Base-by-base conservation (phyloP, 1,140 invertebrate species). In the Drosophila cardini region DNA sequence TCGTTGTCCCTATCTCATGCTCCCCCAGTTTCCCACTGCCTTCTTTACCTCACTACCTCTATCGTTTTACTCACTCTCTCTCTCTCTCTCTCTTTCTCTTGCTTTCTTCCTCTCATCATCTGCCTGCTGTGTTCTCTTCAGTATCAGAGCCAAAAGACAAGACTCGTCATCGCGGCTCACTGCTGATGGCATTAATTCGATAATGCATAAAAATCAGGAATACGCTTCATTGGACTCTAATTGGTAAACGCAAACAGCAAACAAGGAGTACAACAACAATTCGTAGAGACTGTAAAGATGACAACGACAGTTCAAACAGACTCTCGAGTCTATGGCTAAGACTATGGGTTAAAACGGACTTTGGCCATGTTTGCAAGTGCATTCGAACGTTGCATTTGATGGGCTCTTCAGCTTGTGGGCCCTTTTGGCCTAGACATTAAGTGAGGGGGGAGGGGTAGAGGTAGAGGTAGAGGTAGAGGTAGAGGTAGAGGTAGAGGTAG, bases 221-320 rank as follows among this genome's bases (percentile, higher is more conserved):
- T 89, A 89, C 80, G 85, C 84, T 84, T 89, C 84, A 84, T 84
- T 84, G 84, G 80, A 84, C 80, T 89, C 84, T 89, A 89, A 89
- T 89, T 89, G 84, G 80, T 84, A 70, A 89, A 80, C 70, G 76
- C 84, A 78, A 79, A 84, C 81, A 64, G 32, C 16, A 56, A 56
- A 45, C 16, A 71, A 56, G 10, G 45, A 13, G 30, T 48, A 63
- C 32, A 63, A 57, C 63, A 50, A 61, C 52, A 72, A 38, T 43
- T 48, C 16, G 62, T 30, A 62, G 21, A 32, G 46, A 62, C 34
- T 34, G 57, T 43, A 61, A 57, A 63, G 72, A 70, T 74, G 72
- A 70, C 72, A 70, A 74, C 57, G 72, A 74, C 52, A 57, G 56
- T 73, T 61, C 56, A 38, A 50, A 58, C 45, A 36, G 53, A 18